Conservation (phyloP, 2,888 invertebrate genomes). For the Adela reaumurella region DNA sequence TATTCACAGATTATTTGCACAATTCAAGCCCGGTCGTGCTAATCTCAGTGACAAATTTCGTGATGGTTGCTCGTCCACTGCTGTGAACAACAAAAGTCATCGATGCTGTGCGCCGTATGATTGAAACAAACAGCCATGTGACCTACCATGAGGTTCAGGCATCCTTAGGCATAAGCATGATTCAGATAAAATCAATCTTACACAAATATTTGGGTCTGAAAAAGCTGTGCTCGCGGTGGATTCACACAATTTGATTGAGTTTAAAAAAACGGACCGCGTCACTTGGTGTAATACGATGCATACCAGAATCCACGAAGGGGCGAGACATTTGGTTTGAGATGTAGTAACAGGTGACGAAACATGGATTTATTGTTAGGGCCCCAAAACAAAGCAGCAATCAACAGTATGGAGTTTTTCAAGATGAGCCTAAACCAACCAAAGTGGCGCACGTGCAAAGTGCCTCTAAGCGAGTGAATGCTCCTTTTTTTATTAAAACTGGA, state of each 20-base stretch:
- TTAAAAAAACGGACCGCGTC: slow-evolving; percentile 14
- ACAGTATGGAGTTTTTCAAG: neutral
- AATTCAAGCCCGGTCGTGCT: slow-evolving; percentile 5
- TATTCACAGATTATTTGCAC: slow-evolving; percentile 5
- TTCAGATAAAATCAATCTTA: slow-evolving; percentile 7
- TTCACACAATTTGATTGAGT: slow-evolving; percentile 6
- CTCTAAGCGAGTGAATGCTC: slow-evolving; percentile 1
- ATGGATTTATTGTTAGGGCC: slow-evolving; percentile 2
- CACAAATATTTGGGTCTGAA: slow-evolving; percentile 5
- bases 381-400: neutral
- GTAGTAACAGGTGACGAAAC: slow-evolving; percentile 6
- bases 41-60: slow-evolving; percentile 6
- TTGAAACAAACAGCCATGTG: slow-evolving; percentile 6
- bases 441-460: slow-evolving; percentile 2
- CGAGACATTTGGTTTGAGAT: slow-evolving; percentile 2
- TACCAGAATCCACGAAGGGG: slow-evolving; percentile 19
- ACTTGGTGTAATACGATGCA: slow-evolving; percentile 17
- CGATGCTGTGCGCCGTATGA: slow-evolving; percentile 6
- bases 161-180: slow-evolving; percentile 7
- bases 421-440: slow-evolving; percentile 1
- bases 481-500: slow-evolving; percentile 1
- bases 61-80: slow-evolving; percentile 4
- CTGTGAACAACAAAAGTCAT: slow-evolving; percentile 8
- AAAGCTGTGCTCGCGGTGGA: slow-evolving; percentile 7
- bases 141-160: slow-evolving; percentile 3